phyloP scores from a whole-genome alignment of 2,113 vertebrate species.

The Fulmarus glacialis region DNA sequence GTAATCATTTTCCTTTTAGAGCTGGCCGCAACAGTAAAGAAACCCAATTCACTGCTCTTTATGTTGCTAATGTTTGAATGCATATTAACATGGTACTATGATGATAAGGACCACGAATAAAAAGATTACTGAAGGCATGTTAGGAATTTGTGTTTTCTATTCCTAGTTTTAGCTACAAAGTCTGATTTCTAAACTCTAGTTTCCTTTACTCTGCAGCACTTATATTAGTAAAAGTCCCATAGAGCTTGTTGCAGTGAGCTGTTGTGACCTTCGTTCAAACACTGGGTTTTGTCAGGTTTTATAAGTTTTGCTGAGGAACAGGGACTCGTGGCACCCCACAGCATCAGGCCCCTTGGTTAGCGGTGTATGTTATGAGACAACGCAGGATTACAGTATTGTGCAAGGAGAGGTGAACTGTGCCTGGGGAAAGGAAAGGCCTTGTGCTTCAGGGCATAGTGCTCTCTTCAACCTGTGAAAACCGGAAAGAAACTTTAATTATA shows the following conservation, averaged over 20 bases:
- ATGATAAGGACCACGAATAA: background rate
- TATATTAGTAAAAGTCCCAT: background rate
- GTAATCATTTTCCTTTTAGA: background rate
- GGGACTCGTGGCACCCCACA: background rate
- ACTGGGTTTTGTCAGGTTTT: background rate
- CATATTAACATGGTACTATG: background rate
- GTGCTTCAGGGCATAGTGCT: background rate
- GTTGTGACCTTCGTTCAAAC: background rate
- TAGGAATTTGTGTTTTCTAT: background rate
- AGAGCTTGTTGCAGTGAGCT: background rate
- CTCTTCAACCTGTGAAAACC: background rate
- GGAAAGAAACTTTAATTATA: background rate
- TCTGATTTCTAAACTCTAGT: background rate
- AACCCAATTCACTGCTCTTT: background rate
- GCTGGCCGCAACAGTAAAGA: background rate
- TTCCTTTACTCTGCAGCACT: background rate
- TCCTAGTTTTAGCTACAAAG: background rate
- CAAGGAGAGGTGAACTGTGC: background rate
- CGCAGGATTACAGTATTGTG: background rate
- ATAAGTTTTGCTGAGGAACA: background rate
- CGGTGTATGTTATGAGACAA: background rate
- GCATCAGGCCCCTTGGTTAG: background rate
- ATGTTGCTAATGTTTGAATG: background rate
- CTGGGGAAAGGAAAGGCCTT: background rate
- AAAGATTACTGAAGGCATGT: background rate